Evolutionary conservation across 2,113 vertebrate genomes (phyloP), one percentile per base, ranked within the genome.

Genomic region (Albula glossodonta): DNA sequence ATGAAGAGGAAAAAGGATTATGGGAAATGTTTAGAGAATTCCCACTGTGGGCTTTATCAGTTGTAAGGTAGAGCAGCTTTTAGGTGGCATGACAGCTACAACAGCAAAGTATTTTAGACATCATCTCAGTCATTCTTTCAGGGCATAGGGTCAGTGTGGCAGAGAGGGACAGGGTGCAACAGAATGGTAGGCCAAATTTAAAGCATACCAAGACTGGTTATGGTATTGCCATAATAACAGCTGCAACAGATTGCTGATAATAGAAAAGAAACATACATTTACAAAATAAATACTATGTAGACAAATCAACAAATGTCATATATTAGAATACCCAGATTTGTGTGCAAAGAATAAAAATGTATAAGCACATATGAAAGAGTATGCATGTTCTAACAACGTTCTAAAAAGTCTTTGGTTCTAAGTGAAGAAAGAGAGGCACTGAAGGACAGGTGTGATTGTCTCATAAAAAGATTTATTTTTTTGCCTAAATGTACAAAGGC

Each of bases 391-490:
- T 70, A 7, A 6, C 63, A 4, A 22, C 70, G 9, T 10, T 31
- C 4, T 48, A 17, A 8, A 22, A 22, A 57, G 53, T 19, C 82
- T 15, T 22, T 12, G n/a, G 49, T 50, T 70, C n/a, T 31, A 63
- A 70, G 1, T 15, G 53, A 86, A 88, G 7, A 78, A 88, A 85
- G 90, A 93, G 25, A 85, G 85, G 82, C 82, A 91, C 86, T 31
- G 86, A 89, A 93, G 80, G 92, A 94, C 94, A 95, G 91, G 84
- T 96, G 93, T 96, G 95, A 97, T 97, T 97, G 96, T 98, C 98
- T 98, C 97, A 98, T 98, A 97, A 98, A 98, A 99, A 98, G 97
- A 98, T 98, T 98, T 98, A 98, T 97, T 97, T 97, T 97, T 96
- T 96, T 96, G 97, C 97, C 97, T 95, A 93, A 97, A 97, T 96